A percentile compares a stretch with the other conserved stretches of the same genome.
Conservation (phyloP, 2,888 invertebrate species). For the Diogma glabrata region DNA sequence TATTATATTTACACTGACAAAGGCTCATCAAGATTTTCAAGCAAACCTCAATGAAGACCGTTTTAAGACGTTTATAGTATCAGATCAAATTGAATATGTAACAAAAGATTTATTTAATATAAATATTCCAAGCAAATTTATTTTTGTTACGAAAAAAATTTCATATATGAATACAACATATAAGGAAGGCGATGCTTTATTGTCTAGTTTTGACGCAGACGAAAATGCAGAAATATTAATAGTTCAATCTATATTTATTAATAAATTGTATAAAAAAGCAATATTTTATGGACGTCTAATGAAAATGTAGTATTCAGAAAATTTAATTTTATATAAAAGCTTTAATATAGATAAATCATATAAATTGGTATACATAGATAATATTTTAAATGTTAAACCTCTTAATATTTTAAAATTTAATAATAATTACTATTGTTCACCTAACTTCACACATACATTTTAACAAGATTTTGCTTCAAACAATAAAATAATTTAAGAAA, state of each 20-base stretch:
- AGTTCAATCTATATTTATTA: background rate
- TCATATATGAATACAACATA: background rate
- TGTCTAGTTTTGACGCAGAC: background rate
- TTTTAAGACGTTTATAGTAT: background rate
- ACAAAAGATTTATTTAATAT: slow-evolving; percentile 8
- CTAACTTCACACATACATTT: background rate
- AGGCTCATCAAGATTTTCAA: slow-evolving; percentile 5
- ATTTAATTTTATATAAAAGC: background rate
- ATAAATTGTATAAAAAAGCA: background rate
- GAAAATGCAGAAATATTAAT: slow-evolving; percentile 1
- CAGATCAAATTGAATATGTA: background rate
- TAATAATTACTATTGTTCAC: background rate
- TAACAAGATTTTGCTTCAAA: background rate
- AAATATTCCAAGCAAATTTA: background rate
- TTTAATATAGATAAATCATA: background rate
- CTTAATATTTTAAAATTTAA: background rate
- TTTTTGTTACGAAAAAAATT: slow-evolving; percentile 4
- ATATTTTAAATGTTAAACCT: background rate
- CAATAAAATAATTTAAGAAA: too few species aligned
- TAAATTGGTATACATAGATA: background rate
- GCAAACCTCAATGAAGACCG: background rate
- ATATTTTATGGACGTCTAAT: background rate
- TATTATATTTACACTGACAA: background rate
- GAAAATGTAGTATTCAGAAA: slow-evolving; percentile 8
- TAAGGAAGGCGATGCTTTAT: background rate